phyloP scores from a whole-genome alignment of 2,113 vertebrate genomes.

The Phoxinus phoxinus region DNA sequence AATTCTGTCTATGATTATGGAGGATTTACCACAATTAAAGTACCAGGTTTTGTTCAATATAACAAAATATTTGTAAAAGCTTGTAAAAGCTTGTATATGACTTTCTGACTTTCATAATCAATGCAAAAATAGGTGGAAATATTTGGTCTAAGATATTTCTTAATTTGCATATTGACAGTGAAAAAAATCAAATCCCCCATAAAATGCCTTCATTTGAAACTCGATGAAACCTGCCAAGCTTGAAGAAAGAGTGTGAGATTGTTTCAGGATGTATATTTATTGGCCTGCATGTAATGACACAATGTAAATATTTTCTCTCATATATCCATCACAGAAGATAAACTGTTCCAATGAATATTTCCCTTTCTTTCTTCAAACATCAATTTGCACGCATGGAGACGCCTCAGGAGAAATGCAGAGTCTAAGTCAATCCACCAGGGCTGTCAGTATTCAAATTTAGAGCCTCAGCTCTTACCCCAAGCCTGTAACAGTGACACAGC shows the following conservation, averaged over 20 bases:
- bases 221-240: slow-evolving; percentile 8
- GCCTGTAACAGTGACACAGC: slow-evolving; percentile 12
- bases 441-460: not conserved
- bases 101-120: not conserved
- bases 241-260: slow-evolving; percentile 4
- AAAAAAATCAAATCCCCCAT: not conserved
- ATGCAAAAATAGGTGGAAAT: not conserved
- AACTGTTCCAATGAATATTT: slow-evolving; percentile 29
- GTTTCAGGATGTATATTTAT: slow-evolving; percentile 16
- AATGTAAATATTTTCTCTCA: slow-evolving; percentile 28
- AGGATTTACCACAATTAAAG: not conserved
- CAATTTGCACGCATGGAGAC: not conserved
- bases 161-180: not conserved
- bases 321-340: slow-evolving; percentile 16
- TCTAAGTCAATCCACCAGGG: not conserved
- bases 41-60: not conserved
- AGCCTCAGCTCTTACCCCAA: not conserved
- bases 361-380: not conserved
- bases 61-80: not conserved
- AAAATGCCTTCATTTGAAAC: not conserved
- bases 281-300: slow-evolving; percentile 12
- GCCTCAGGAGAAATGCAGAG: not conserved
- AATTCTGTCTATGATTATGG: not conserved
- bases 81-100: not conserved
- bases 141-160: not conserved